These are phyloP conservation scores for Callipepla californica DNA, from an alignment of 2,113 vertebrate genomes.

Conservation along the genomic window DNA sequence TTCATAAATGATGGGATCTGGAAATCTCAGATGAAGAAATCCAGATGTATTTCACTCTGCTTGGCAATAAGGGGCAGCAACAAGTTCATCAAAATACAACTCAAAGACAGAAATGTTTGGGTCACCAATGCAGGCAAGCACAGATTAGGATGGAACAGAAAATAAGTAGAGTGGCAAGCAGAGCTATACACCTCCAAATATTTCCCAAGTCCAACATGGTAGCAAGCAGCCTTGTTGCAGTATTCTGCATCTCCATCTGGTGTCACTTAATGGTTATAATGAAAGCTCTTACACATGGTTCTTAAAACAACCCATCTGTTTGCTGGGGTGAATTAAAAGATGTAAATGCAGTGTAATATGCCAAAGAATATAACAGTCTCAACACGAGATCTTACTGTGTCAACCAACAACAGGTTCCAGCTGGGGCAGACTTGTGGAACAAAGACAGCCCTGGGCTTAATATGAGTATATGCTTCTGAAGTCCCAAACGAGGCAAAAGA, in stretches of 20 bases:
- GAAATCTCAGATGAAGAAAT: neutral
- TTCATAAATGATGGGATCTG: neutral
- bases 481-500: slow-evolving; percentile 62
- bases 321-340: slow-evolving; percentile 76
- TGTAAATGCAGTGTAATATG: slow-evolving; percentile 77
- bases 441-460: slow-evolving; percentile 75
- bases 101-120: neutral
- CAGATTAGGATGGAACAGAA: neutral
- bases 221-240: slow-evolving; percentile 51
- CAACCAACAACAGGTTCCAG: slow-evolving; percentile 78
- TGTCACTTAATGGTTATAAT: slow-evolving; percentile 67
- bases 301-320: slow-evolving; percentile 72
- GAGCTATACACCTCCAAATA: neutral
- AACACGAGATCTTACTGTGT: slow-evolving; percentile 73
- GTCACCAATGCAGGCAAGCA: slow-evolving; percentile 6
- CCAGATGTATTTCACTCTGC: neutral
- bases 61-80: neutral
- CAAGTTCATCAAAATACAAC: neutral
- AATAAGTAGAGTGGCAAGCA: neutral
- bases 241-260: slow-evolving; percentile 69
- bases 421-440: slow-evolving; percentile 73
- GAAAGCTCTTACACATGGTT: slow-evolving; percentile 48
- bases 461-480: slow-evolving; percentile 63
- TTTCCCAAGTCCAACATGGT: slow-evolving; percentile 40
- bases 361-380: slow-evolving; percentile 77